Evolutionary conservation across 2,113 vertebrate genomes (phyloP).

Genomic region (Halichoerus grypus): DNA sequence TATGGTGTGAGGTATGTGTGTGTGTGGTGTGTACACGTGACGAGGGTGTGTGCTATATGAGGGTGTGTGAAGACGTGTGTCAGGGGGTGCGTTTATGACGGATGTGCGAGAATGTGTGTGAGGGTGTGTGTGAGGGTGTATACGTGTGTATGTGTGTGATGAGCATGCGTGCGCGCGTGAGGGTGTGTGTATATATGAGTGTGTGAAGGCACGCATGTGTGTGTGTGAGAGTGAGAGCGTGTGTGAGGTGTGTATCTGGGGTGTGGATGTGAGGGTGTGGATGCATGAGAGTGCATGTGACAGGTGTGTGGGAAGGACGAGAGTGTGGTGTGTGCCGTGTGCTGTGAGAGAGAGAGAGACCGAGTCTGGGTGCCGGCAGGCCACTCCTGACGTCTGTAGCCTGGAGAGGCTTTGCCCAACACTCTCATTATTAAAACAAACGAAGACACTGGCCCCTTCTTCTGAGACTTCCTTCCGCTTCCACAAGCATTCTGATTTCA

Average conservation of each 20-base stretch:
- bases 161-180: not conserved
- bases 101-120: not conserved
- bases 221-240: too few relatives aligned
- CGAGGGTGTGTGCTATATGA: too few relatives aligned
- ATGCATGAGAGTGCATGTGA: too few relatives aligned
- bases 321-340: too few relatives aligned
- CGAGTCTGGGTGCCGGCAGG: not conserved
- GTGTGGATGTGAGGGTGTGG: too few relatives aligned
- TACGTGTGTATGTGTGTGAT: not conserved
- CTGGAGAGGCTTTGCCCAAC: not conserved
- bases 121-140: not conserved
- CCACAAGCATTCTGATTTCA: slow-evolving; percentile 58
- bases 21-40: too few relatives aligned
- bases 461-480: slow-evolving; percentile 54
- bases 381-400: not conserved
- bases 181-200: too few relatives aligned
- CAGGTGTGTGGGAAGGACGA: not conserved
- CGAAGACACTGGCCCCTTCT: slow-evolving; percentile 62
- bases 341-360: not conserved
- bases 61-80: not conserved
- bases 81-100: too few relatives aligned
- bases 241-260: not conserved
- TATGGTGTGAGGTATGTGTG: not conserved
- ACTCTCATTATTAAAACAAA: slow-evolving; percentile 74
- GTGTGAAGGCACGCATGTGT: not conserved